phyloP scores from a whole-genome alignment of 2,797 vertebrate genomes.

The Chromobotia macracanthus region DNA sequence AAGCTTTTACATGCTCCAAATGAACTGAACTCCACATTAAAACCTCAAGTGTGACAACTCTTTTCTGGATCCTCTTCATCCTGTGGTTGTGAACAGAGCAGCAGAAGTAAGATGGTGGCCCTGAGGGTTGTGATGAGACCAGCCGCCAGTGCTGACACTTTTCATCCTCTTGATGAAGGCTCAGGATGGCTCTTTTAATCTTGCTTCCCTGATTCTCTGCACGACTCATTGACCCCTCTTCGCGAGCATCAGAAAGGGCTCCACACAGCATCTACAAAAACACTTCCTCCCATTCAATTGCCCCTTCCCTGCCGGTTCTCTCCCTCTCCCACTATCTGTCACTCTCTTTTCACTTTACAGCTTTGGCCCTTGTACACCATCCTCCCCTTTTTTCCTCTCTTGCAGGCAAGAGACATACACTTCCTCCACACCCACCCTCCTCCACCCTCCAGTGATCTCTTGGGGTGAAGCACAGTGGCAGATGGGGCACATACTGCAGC shows the following conservation, averaged over 20 bases:
- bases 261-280: conserved; percentile 35
- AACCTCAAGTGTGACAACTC: not conserved
- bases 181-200: conserved; percentile 29
- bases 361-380: conserved; percentile 27
- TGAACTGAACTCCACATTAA: not conserved
- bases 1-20: not conserved
- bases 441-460: conserved; percentile 14
- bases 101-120: not conserved
- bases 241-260: conserved; percentile 24
- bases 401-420: conserved; percentile 14
- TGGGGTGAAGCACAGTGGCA: conserved; percentile 57
- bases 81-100: not conserved
- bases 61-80: conserved; percentile 15
- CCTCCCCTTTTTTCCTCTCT: conserved; percentile 18
- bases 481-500: conserved; percentile 59
- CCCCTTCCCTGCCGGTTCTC: conserved; percentile 3
- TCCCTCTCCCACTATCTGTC: conserved; percentile 7
- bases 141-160: not conserved
- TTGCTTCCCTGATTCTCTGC: not conserved
- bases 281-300: conserved; percentile 44
- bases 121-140: not conserved
- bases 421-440: conserved; percentile 3
- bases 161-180: conserved; percentile 15
- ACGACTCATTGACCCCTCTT: conserved; percentile 19
- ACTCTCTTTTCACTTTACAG: conserved; percentile 40